Evolutionary conservation across 2,797 vertebrate genomes (phyloP).

Genomic region (Chrosomus eos): DNA sequence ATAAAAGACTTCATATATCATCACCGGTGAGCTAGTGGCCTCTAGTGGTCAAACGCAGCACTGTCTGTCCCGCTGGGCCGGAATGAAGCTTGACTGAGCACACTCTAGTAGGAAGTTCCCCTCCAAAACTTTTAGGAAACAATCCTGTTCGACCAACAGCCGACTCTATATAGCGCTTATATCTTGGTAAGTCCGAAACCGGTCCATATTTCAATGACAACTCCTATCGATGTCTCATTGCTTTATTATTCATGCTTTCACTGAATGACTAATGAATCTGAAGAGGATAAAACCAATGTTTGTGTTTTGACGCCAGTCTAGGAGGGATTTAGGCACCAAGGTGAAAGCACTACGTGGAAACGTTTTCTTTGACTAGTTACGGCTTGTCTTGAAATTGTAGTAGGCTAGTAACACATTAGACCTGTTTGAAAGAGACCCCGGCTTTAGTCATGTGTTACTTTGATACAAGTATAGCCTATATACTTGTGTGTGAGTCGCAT

Average conservation of each 20-base stretch:
- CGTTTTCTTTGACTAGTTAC: neutral
- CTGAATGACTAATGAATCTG: neutral
- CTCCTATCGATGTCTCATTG: neutral
- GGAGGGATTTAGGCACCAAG: neutral
- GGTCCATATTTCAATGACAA: neutral
- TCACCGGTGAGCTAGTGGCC: neutral
- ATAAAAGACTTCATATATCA: no score
- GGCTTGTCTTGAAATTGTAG: neutral
- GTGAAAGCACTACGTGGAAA: neutral
- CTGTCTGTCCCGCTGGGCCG: neutral
- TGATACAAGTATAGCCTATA: neutral
- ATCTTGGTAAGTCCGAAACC: slow-evolving; percentile 47
- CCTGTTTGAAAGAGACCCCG: neutral
- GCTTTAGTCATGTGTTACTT: neutral
- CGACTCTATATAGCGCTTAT: neutral
- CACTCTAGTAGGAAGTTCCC: slow-evolving; percentile 36
- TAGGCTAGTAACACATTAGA: neutral
- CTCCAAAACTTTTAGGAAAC: slow-evolving; percentile 43
- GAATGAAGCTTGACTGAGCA: slow-evolving; percentile 4
- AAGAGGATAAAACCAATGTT: neutral
- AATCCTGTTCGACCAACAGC: neutral
- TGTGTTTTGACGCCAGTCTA: slow-evolving; percentile 11
- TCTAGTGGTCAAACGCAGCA: slow-evolving; percentile 25
- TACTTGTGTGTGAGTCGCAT: neutral
- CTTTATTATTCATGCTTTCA: slow-evolving; percentile 3